Evolutionary conservation across 2,113 vertebrate genomes (phyloP), one percentile per base, ranked within the genome.

Genomic region (Canis aureus): DNA sequence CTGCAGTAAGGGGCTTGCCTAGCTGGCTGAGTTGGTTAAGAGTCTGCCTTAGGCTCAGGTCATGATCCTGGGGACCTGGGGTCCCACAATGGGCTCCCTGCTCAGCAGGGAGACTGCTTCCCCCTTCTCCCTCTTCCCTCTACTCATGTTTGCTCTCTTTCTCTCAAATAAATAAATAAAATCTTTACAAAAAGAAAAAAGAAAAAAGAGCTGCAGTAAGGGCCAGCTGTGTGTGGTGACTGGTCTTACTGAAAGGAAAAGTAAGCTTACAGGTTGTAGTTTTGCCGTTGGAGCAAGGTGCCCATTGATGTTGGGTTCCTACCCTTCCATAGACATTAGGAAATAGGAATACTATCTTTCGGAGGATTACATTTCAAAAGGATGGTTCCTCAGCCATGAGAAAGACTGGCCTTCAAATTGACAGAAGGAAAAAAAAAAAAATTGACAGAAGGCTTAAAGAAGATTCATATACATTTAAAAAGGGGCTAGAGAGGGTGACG

Each of bases 391-490:
- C 89, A 55, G 19, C 62, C 71, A 55, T 55, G 74, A 95, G 38
- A 87, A 90, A 96, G 67, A 81, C 20, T 81, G n/a, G 57, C 88
- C 51, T 25, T 27, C 55, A 84, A 91, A 73, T 32, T 53, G 29
- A 16, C 22, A 71, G 32, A 11, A 78, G 51, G 2, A n/a, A n/a
- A n/a, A n/a, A n/a, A n/a, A n/a, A n/a, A n/a, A n/a, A 84, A 91
- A 73, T 32, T 53, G 29, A 16, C 22, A 71, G 32, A 11, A 78
- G 51, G 2, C 19, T 94, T 76, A n/a, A 89, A 83, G 64, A 29
- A 89, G 43, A 96, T 60, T n/a, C 82, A 76, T 73, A 79, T 53
- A 66, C 19, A 60, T n/a, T 78, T 91, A 55, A 49, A 91, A 96
- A 25, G 55, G 29, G 38, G 1, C 89, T 2, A 93, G 25, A 43